Conservation (phyloP, 2,888 invertebrate genomes). For the Xestobium rufovillosum region DNA sequence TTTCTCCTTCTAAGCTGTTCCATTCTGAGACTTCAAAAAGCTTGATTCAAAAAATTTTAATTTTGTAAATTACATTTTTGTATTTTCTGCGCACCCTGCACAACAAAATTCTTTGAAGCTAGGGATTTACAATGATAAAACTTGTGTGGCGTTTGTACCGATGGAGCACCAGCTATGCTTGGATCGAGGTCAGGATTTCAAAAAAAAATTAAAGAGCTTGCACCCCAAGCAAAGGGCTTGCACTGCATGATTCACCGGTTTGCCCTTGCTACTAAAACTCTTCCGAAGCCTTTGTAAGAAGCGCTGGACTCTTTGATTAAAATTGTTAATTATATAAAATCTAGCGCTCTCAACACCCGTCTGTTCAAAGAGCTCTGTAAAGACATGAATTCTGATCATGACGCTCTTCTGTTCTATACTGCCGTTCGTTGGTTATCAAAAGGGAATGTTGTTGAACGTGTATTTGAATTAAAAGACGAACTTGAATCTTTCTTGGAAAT, state of each 20-base stretch:
- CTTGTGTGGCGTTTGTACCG: neutral
- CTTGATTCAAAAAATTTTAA: too few relatives aligned
- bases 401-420: conserved; percentile 17
- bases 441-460: conserved; percentile 15
- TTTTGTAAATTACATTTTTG: too few relatives aligned
- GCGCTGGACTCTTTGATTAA: conserved; percentile 10
- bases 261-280: conserved; percentile 12
- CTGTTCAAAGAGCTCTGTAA: conserved; percentile 10
- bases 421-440: conserved; percentile 19
- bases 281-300: conserved; percentile 16
- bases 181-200: conserved; percentile 12
- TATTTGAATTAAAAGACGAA: conserved; percentile 11
- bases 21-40: too few relatives aligned
- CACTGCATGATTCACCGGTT: conserved; percentile 10
- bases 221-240: conserved; percentile 9
- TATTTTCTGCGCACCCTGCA: too few relatives aligned
- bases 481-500: too few relatives aligned
- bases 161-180: conserved; percentile 14
- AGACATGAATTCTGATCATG: conserved; percentile 14
- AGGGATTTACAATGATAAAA: neutral
- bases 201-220: conserved; percentile 13
- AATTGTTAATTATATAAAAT: conserved; percentile 15
- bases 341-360: conserved; percentile 12
- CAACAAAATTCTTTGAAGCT: conserved; percentile 1
- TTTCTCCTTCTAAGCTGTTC: too few relatives aligned